Conservation (phyloP, 2,797 vertebrate species). For the Poeciliopsis gracilis region DNA sequence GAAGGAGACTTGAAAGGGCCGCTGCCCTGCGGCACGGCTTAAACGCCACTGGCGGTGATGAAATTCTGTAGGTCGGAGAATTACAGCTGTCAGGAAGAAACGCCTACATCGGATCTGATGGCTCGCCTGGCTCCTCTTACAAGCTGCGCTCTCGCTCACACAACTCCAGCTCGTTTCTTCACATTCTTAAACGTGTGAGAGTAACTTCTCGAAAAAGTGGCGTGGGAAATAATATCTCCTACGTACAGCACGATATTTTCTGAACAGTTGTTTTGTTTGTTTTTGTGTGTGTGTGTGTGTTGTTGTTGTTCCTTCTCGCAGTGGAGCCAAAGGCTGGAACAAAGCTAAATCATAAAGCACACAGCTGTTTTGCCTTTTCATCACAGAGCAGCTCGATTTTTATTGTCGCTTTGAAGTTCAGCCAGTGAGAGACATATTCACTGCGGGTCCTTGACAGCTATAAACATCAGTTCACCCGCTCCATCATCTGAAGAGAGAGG, state of each 20-base stretch:
- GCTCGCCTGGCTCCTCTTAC: slow-evolving; percentile 71
- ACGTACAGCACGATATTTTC: slow-evolving; percentile 36
- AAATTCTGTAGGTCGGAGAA: slow-evolving; percentile 99
- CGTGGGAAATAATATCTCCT: slow-evolving; percentile 55
- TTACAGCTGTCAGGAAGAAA: slow-evolving; percentile 98
- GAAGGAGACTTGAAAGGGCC: slow-evolving; percentile 95
- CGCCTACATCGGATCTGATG: slow-evolving; percentile 97
- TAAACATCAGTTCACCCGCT: slow-evolving; percentile 70
- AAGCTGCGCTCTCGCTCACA: slow-evolving; percentile 64
- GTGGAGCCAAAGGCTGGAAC: slow-evolving; percentile 37
- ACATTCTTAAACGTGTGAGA: slow-evolving; percentile 51
- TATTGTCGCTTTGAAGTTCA: slow-evolving; percentile 67
- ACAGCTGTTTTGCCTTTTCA: slow-evolving; percentile 71
- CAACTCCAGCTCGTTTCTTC: slow-evolving; percentile 32
- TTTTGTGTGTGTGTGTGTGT: background rate
- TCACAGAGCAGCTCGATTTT: slow-evolving; percentile 60
- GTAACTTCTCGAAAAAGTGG: slow-evolving; percentile 46
- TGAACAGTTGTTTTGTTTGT: slow-evolving; percentile 13
- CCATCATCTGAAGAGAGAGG: slow-evolving; percentile 63
- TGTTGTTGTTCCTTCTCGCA: slow-evolving; percentile 47
- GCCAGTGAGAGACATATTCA: slow-evolving; percentile 72
- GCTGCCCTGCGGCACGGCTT: slow-evolving; percentile 94
- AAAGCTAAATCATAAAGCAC: slow-evolving; percentile 59
- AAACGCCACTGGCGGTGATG: slow-evolving; percentile 98
- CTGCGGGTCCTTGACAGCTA: slow-evolving; percentile 65